Percentiles rank a stretch among this genome's conserved stretches.
phyloP scores from a whole-genome alignment of 1,140 invertebrate genomes.

The Heliconius hermathena region DNA sequence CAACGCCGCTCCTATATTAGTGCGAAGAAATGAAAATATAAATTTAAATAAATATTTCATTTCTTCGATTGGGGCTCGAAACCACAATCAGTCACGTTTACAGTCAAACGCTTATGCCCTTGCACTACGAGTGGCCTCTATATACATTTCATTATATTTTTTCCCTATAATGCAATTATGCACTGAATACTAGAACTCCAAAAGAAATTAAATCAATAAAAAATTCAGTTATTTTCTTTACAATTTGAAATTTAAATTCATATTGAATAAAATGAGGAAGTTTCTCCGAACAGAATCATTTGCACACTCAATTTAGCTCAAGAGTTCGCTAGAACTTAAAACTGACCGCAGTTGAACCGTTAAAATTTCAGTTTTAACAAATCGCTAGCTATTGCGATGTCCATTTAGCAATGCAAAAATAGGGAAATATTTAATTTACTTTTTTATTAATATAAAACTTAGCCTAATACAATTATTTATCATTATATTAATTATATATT shows the following conservation, averaged over 20 bases:
- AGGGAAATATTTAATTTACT: not conserved
- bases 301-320: slow-evolving; percentile 32
- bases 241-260: slow-evolving; percentile 13
- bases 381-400: not conserved
- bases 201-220: not conserved
- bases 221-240: slow-evolving; percentile 11
- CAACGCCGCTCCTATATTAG: not conserved
- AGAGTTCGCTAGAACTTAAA: slow-evolving; percentile 28
- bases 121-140: not conserved
- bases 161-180: not conserved
- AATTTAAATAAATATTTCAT: not conserved
- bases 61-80: not conserved
- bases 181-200: not conserved
- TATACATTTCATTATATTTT: not conserved
- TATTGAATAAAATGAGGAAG: slow-evolving; percentile 18
- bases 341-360: slow-evolving; percentile 28
- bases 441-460: not conserved
- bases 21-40: not conserved
- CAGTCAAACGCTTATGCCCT: not conserved
- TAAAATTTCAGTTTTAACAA: slow-evolving; percentile 21
- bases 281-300: slow-evolving; percentile 18
- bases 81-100: not conserved
- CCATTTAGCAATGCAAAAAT: not conserved
- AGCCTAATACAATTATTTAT: too few species aligned
- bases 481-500: too few species aligned